Conservation (phyloP, 2,797 vertebrate species). For the Buphagus erythrorhynchus region DNA sequence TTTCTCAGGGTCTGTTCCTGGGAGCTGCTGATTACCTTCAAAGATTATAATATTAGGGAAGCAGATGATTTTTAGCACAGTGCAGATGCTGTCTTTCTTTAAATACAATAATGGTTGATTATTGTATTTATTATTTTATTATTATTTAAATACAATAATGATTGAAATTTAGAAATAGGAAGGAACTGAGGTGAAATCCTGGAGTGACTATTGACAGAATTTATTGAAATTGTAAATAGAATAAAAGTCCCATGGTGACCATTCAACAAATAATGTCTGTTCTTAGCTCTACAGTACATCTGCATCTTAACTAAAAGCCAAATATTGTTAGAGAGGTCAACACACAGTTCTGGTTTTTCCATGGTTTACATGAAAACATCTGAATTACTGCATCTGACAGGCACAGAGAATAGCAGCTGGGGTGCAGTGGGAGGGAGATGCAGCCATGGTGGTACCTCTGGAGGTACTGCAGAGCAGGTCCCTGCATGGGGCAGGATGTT, state of each 20-base stretch:
- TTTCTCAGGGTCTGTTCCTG: background rate
- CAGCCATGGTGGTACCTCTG: background rate
- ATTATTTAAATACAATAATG: background rate
- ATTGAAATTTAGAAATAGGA: background rate
- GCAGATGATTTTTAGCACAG: background rate
- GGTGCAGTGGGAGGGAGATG: background rate
- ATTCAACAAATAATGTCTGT: background rate
- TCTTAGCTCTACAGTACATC: background rate
- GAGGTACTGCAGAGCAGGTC: background rate
- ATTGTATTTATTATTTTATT: background rate
- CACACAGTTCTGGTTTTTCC: background rate
- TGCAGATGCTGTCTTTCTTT: background rate
- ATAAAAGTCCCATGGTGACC: background rate
- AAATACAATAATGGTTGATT: background rate
- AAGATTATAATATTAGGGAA: background rate
- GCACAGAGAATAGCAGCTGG: background rate
- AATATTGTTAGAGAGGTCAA: background rate
- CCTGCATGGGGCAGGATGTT: background rate
- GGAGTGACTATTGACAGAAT: background rate
- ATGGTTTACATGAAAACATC: background rate
- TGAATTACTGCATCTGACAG: background rate
- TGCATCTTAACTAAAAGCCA: slow-evolving; percentile 5
- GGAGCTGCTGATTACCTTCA: background rate
- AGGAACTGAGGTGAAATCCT: background rate
- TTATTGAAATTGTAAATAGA: background rate